Evolutionary conservation across 2,797 vertebrate genomes (phyloP).

Genomic region (Urophycis tenuis): DNA sequence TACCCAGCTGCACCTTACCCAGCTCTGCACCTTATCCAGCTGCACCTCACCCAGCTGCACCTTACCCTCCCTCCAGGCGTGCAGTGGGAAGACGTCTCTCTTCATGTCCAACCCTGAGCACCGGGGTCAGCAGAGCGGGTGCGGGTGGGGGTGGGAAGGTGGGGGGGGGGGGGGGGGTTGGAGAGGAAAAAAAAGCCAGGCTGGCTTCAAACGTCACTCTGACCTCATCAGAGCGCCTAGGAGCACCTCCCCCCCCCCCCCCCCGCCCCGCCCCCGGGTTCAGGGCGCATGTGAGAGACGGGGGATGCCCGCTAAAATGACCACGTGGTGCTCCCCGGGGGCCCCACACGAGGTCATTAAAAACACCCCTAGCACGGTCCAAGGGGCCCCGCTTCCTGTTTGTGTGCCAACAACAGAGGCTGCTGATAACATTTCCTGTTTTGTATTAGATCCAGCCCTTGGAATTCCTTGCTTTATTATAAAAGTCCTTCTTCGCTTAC

Average conservation of each 20-base stretch:
- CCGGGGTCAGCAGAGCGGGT: neutral
- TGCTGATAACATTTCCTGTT: slow-evolving; percentile 63
- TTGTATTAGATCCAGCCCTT: slow-evolving; percentile 32
- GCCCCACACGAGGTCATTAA: too few species aligned
- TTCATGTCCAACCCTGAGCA: neutral
- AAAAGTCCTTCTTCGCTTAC: neutral
- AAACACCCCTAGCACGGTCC: neutral
- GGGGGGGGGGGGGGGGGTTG: neutral
- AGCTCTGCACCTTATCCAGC: neutral
- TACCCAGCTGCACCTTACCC: neutral
- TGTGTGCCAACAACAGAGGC: slow-evolving; percentile 51
- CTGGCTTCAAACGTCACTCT: neutral
- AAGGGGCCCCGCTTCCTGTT: slow-evolving; percentile 52
- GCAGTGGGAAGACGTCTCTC: neutral
- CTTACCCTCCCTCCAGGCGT: neutral
- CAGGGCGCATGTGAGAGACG: neutral
- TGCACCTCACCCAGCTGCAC: neutral
- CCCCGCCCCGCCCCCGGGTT: neutral
- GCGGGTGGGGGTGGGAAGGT: neutral
- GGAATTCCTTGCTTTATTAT: slow-evolving; percentile 20
- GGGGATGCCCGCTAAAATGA: too few species aligned
- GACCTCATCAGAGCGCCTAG: neutral
- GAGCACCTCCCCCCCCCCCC: neutral
- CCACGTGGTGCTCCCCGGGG: too few species aligned
- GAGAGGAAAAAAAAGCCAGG: neutral